Evolutionary conservation across 2,113 vertebrate species (phyloP).

Genomic region (Oryzias melastigma): DNA sequence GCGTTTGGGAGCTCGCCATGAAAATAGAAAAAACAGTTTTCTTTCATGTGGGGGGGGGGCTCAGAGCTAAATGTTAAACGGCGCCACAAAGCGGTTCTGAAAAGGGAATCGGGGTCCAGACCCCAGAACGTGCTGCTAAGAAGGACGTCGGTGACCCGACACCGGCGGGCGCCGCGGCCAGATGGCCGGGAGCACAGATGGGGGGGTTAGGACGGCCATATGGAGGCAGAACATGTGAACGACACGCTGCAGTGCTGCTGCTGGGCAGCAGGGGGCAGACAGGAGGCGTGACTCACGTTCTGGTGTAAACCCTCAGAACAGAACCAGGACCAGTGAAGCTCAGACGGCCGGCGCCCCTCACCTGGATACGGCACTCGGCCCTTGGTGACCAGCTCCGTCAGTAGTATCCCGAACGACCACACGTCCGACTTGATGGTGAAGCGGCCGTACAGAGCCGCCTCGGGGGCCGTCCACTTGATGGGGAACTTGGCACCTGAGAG

Average conservation of each 20-base stretch:
- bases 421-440: conserved; percentile 98
- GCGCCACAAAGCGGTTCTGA: background rate
- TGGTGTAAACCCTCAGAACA: too few species aligned
- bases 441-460: conserved; percentile 94
- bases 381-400: conserved; percentile 96
- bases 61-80: background rate
- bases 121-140: background rate
- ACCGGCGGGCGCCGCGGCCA: conserved; percentile 48
- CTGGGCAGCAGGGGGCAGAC: conserved; percentile 55
- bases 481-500: conserved; percentile 94
- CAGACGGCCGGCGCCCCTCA: conserved; percentile 58
- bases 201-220: conserved; percentile 58
- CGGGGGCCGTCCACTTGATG: conserved; percentile 98
- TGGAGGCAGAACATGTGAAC: conserved; percentile 8
- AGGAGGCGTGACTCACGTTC: conserved; percentile 2
- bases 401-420: conserved; percentile 97
- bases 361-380: conserved; percentile 98
- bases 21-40: conserved; percentile 14
- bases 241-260: conserved; percentile 16
- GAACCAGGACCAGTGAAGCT: too few species aligned
- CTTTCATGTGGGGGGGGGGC: background rate
- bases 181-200: conserved; percentile 41
- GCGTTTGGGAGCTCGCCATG: conserved; percentile 6
- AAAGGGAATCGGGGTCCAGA: conserved; percentile 1
- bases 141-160: conserved; percentile 9